Evolutionary conservation across 2,797 vertebrate species (phyloP), one percentile per base, ranked within the genome.

Genomic region (Esox lucius): DNA sequence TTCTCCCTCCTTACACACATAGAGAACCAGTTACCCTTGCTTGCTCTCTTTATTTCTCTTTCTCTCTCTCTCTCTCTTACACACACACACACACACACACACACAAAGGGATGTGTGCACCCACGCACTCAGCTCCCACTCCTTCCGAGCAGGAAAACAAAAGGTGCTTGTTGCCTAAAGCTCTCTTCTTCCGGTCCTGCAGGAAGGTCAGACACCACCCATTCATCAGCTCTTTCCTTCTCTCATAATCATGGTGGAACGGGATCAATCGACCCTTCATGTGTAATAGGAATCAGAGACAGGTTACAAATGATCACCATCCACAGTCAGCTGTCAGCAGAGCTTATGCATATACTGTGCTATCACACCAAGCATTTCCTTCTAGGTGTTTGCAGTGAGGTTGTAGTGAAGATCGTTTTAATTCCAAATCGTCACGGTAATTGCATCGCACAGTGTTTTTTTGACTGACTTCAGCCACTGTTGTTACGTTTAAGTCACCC

Each of bases 81-180:
- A 16, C 35, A 28, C 56, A 65, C 62, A 33, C 62, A 65, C 28
- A 65, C 62, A 65, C 62, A 65, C 62, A 59, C 62, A 65, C 22
- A 65, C 62, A 65, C 62, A 65, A 28, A 31, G 24, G 28, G 13
- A 17, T 65, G 26, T 31, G 62, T 65, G 28, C 31, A 66, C 64
- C 64, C 64, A 66, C 64, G 0, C 64, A 66, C 64, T 9, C 64
- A 66, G 16, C 26, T 19, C 16, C 64, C 31, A 66, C 31, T 66
- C 64, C 15, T 68, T 78, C 61, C 76, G 68, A 76, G 73, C 31
- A 73, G 68, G 56, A 48, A 69, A 82, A 75, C 76, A 59, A 51
- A 74, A 69, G 67, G 24, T 19, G 69, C 49, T 64, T 53, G 31
- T 42, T 67, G 62, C 71, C 48, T 72, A 39, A 61, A 75, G 28